Base-by-base conservation (phyloP, 92 coral and sea anemone genomes). In the Anthopleura xanthogrammica region DNA sequence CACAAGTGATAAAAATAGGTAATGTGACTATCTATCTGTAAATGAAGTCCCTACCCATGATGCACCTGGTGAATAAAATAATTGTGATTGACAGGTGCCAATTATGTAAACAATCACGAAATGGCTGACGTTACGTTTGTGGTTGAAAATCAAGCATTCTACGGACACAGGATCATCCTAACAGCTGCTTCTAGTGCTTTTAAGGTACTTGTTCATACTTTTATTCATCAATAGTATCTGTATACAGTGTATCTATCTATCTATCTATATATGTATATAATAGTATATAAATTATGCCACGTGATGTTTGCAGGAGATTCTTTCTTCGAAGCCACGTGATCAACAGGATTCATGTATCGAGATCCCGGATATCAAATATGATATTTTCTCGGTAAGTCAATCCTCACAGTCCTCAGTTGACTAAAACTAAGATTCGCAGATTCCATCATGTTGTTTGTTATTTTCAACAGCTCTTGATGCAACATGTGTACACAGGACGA, bases 101-200 rank as follows among this genome's bases (percentile, higher is more conserved):
- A 91, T 82, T 93, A 91, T 50, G 92, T 93, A 19, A 93, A 93
- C 65, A 93, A 87, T 72, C 88, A 89, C 9, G 97, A 93, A 65
- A 91, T 93, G 97, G 89, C 97, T 36, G 97, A 93, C 77, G 79
- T 93, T 77, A 91, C 93, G 19, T 93, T 93, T 56, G 46, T 89
- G 60, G 93, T 93, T 3, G 90, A 93, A 64, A 92, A 88, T 17
- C 85, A 87, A 60, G 93, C 93, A 22, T 93, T 93, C 77, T 93
- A 93, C 86, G 97, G 91, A 9, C 97, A 93, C 60, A 93, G 89
- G 58, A 93, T 93, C 70, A 91, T 93, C 7, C 85, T 93, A 6
- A 95, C 97, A 14, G 89, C 97, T 2, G 97, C 97, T 10, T 91
- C 95, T 43, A 85, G 76, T 76, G 83, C 88, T 60, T 93, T 93